A percentile compares a stretch with the other conserved stretches of the same genome.
Evolutionary conservation across 2,797 vertebrate genomes (phyloP).

Genomic region (Chelon labrosus): DNA sequence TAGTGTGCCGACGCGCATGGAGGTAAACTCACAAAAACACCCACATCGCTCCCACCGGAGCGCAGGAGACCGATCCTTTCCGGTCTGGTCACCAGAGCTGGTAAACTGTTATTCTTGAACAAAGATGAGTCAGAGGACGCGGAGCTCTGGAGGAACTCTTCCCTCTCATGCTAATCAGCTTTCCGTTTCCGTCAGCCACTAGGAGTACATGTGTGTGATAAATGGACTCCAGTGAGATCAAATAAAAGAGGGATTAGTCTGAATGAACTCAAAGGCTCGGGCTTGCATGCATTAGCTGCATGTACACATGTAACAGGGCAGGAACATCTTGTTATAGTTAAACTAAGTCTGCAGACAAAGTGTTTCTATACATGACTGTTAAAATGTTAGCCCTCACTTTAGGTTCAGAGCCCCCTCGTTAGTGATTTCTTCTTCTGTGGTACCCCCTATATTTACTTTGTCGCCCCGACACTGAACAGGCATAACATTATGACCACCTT

Average conservation of each 20-base stretch:
- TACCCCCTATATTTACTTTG: no score
- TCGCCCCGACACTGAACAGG: no score
- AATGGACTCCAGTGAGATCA: slow-evolving; percentile 66
- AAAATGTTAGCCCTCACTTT: no score
- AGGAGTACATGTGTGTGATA: slow-evolving; percentile 26
- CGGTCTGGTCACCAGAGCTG: slow-evolving; percentile 53
- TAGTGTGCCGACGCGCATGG: slow-evolving; percentile 11
- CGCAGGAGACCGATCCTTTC: slow-evolving; percentile 64
- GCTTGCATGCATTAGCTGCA: slow-evolving; percentile 33
- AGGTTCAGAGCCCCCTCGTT: no score
- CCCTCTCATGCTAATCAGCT: slow-evolving; percentile 51
- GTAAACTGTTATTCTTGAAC: slow-evolving; percentile 70
- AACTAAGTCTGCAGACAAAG: no score
- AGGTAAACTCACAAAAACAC: slow-evolving; percentile 49
- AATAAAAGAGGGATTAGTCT: slow-evolving; percentile 59
- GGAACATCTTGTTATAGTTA: no score
- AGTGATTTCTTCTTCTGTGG: no score
- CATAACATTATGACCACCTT: no score
- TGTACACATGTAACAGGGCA: background rate
- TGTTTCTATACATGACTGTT: no score
- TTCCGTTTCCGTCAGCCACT: slow-evolving; percentile 38
- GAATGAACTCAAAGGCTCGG: slow-evolving; percentile 47
- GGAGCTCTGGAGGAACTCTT: slow-evolving; percentile 57
- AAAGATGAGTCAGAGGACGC: slow-evolving; percentile 64
- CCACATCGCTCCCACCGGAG: slow-evolving; percentile 55